Evolutionary conservation across 2,113 vertebrate genomes (phyloP).

Genomic region (Vulpes lagopus): DNA sequence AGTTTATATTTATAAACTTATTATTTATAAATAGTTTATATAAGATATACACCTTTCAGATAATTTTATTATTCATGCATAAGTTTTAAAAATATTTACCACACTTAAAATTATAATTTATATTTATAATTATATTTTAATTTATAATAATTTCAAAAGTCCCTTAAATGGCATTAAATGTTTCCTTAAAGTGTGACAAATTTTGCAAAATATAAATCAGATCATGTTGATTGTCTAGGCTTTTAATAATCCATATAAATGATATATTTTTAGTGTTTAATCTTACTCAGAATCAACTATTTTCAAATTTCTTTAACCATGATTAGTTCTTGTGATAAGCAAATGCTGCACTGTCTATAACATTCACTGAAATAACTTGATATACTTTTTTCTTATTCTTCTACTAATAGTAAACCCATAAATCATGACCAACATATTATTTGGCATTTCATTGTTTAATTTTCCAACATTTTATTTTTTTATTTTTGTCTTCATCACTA

Average conservation of each 20-base stretch:
- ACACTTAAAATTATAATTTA: no score
- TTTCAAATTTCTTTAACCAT: background rate
- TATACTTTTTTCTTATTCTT: background rate
- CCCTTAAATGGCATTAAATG: background rate
- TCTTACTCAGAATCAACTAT: background rate
- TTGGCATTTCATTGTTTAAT: background rate
- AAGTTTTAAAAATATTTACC: no score
- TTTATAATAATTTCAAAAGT: constrained; percentile 20
- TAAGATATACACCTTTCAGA: no score
- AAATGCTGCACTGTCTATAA: background rate
- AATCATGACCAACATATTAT: background rate
- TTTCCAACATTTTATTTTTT: background rate
- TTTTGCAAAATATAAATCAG: background rate
- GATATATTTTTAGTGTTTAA: background rate
- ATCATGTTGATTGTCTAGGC: background rate
- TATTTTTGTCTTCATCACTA: background rate
- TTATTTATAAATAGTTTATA: no score
- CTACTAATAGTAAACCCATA: background rate
- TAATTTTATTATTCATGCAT: no score
- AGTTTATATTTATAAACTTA: no score
- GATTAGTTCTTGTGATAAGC: background rate
- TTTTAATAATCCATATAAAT: background rate
- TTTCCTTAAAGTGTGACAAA: background rate
- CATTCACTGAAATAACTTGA: background rate
- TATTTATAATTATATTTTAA: background rate